Base-by-base conservation (phyloP, 2,888 invertebrate genomes). In the Neelides folsomi region DNA sequence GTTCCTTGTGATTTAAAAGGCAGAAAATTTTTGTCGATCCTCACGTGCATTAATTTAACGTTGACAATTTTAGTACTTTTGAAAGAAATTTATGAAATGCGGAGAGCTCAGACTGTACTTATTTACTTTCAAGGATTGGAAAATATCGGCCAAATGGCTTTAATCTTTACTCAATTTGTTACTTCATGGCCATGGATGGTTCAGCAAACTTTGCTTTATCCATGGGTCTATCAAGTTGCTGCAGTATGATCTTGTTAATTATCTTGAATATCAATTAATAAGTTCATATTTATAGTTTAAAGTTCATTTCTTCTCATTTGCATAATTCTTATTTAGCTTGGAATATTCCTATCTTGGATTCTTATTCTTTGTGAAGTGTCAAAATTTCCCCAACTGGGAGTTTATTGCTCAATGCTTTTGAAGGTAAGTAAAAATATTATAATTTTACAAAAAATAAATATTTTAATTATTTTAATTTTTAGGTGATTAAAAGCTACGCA, bases 71-170 rank as follows among this genome's bases (percentile, higher is more conserved):
- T 54, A 1, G 48, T 59, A 12, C 50, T 34, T 10, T 6, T 57
- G 5, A 59, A 59, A 37, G 57, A 59, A 47, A 15, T 57, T 3
- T 59, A 57, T 45, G 55, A 56, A 53, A 47, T 57, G n/a, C 49
- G 38, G 37, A 49, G 51, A 1, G 27, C 49, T 16, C 57, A 55
- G 1, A 46, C 42, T 12, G 35, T 44, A 2, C 46, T 43, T 6
- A 47, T 40, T 43, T 59, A 59, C 36, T 55, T 55, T 40, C 9
- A 9, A 3, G 52, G 56, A 43, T 37, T 57, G 19, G 59, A 59
- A 50, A 59, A 59, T 38, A 27, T 51, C 16, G 59, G 57, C 0
- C 56, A 57, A 20, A 50, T 52, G 51, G 4, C 54, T 2, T 35
- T 57, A n/a, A 54, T 59, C 13, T 5, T 12, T 36, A 20, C 42